phyloP scores from a whole-genome alignment of 2,888 invertebrate species.

The Microctonus brassicae region DNA sequence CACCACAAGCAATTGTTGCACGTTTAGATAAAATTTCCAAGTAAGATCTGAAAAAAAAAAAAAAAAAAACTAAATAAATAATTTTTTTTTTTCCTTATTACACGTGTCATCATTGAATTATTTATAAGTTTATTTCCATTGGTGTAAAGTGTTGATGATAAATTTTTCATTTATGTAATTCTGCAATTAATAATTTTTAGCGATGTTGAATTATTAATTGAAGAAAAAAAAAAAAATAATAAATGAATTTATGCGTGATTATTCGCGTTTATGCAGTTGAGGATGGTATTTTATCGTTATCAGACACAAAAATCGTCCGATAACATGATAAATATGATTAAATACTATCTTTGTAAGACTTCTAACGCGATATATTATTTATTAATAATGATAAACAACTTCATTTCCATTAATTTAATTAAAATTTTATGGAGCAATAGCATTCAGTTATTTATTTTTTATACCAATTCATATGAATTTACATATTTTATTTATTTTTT shows the following conservation, averaged over 20 bases:
- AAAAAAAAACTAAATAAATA: neutral
- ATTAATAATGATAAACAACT: neutral
- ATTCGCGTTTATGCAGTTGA: neutral
- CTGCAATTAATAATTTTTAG: neutral
- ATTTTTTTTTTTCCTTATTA: constrained; percentile 5
- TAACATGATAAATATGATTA: constrained; percentile 6
- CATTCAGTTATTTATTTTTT: neutral
- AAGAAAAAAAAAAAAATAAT: neutral
- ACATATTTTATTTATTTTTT: too few relatives aligned
- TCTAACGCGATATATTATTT: neutral
- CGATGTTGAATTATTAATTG: neutral
- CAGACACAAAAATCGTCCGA: neutral
- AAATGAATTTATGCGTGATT: neutral
- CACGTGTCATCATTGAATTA: neutral
- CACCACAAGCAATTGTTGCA: constrained; percentile 79
- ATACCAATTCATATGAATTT: too few relatives aligned
- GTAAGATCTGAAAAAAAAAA: constrained; percentile 69
- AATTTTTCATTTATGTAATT: neutral
- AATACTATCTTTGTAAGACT: neutral
- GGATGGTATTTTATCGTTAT: constrained; percentile 29
- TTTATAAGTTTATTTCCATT: neutral
- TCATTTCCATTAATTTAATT: neutral
- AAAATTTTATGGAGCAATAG: too few relatives aligned
- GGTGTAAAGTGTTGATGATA: neutral
- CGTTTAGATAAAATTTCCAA: constrained; percentile 81